Base-by-base conservation (phyloP, 2,888 invertebrate species). In the Hyposoter didymator region DNA sequence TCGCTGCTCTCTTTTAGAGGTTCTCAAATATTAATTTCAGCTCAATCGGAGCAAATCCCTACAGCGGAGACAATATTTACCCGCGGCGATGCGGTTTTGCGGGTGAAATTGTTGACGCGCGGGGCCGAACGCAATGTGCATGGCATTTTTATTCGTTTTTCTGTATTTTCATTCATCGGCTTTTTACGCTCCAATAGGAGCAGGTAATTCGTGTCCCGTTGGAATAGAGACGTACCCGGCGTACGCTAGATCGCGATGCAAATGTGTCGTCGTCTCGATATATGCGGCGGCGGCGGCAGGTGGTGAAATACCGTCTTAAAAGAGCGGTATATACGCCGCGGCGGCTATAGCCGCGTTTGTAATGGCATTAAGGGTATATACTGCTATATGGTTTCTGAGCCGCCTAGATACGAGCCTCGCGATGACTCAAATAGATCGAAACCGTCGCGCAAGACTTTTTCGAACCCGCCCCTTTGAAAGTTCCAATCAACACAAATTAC, bases 341-440 rank as follows among this genome's bases (percentile, higher is more conserved):
- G 28, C 28, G 28, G 28, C 28, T 72, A 86, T 45, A 70, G 72
- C 43, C 59, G 66, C 66, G 66, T 84, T 75, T 84, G 76, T 92
- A 92, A 92, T 90, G 85, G 79, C 85, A 90, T 92, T 92, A 92
- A 62, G 66, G 87, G 83, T 83, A 78, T 84, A 82, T 32, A 32
- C 32, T 32, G 32, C 67, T 91, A n/a, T n/a, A 91, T 78, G 92
- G 91, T 90, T 91, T 91, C 92, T 87, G 88, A 90, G 89, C 88
- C 86, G 90, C 86, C 89, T 89, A 89, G 87, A 91, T 91, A 84
- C 47, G 17, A 49, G 39, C 35, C 5, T 6, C 35, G 32, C 79
- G 87, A 88, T 88, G 85, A 87, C 87, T 91, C 88, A 90, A 89
- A 89, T 89, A 88, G 88, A 82, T 88, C 87, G 85, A 89, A 89